A percentile compares a stretch with the other conserved stretches of the same genome.
phyloP scores from a whole-genome alignment of 1,140 invertebrate species.

The Globodera rostochiensis region DNA sequence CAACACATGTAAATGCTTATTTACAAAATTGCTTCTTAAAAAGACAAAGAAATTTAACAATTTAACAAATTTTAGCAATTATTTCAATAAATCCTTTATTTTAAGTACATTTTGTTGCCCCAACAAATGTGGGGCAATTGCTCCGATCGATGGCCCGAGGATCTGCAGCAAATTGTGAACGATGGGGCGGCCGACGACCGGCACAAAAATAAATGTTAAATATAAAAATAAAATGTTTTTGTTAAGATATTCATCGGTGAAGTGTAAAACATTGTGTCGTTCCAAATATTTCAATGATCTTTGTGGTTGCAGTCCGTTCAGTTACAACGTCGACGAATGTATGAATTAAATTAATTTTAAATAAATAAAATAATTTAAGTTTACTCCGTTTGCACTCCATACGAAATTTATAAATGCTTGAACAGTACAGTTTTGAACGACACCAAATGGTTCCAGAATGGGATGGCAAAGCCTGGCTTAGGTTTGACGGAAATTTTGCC shows the following conservation, averaged over 20 bases:
- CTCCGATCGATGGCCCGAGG: conserved; percentile 54
- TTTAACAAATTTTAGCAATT: not conserved
- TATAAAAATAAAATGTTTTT: not conserved
- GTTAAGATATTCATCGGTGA: conserved; percentile 53
- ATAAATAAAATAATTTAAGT: conserved; percentile 30
- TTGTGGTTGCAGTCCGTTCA: conserved; percentile 60
- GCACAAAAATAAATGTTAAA: not conserved
- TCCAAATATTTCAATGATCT: conserved; percentile 56
- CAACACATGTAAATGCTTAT: conserved; percentile 47
- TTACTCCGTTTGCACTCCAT: conserved; percentile 49
- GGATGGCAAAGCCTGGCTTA: not conserved
- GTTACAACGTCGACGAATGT: conserved; percentile 57
- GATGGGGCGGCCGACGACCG: conserved; percentile 17
- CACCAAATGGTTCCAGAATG: conserved; percentile 21
- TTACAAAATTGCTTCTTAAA: conserved; percentile 23
- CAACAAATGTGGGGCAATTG: conserved; percentile 60
- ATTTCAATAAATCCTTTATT: not conserved
- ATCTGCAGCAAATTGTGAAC: conserved; percentile 19
- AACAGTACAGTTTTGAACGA: conserved; percentile 23
- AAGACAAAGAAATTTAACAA: not conserved
- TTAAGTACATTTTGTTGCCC: conserved; percentile 56
- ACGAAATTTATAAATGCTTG: conserved; percentile 47
- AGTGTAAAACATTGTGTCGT: conserved; percentile 56
- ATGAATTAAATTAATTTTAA: conserved; percentile 1
- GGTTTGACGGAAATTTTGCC: not conserved